Base-by-base conservation (phyloP, 2,113 vertebrate species). In the Pluvialis apricaria region DNA sequence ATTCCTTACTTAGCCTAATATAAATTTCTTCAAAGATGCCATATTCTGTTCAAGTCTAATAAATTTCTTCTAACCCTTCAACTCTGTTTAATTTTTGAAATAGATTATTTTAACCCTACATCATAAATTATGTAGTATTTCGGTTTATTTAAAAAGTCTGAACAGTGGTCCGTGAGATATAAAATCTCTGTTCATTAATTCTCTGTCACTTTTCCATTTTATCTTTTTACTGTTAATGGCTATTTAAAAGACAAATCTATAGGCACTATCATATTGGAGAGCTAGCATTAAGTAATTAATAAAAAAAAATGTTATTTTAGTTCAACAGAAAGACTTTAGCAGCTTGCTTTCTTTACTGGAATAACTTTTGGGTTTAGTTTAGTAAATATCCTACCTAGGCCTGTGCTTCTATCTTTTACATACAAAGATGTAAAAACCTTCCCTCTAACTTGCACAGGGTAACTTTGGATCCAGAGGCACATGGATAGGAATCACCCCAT, bases 71-170 rank as follows among this genome's bases (percentile, higher is more conserved):
- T 76, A 92, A 76, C 32, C 28, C 45, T 92, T 91, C 57, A 70
- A 90, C 26, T 81, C 44, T 64, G 22, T 87, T 96, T 92, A 93
- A 91, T 91, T 89, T 95, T 89, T 87, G 9, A 91, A 95, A 92
- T 89, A 5, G 8, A 69, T 95, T 92, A 85, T 79, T 96, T 96
- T 94, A 91, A 92, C 62, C 22, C 49, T n/a, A 47, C 9, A 65
- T 72, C 78, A 90, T 94, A 91, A 90, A 93, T 89, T 96, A 87
- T 89, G 42, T 77, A 92, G 40, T 40, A 52, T 77, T 90, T 93
- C 87, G 80, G 90, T 87, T 91, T 87, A 95, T 92, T 92, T 88
- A 7, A 85, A 85, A 85, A 85, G 36, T 42, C 62, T 77, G 78
- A 91, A 93, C 61, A 91, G 61, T 65, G 47, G 40, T 68, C 44